phyloP scores from a whole-genome alignment of 2,113 vertebrate species.

The Thomomys bottae region DNA sequence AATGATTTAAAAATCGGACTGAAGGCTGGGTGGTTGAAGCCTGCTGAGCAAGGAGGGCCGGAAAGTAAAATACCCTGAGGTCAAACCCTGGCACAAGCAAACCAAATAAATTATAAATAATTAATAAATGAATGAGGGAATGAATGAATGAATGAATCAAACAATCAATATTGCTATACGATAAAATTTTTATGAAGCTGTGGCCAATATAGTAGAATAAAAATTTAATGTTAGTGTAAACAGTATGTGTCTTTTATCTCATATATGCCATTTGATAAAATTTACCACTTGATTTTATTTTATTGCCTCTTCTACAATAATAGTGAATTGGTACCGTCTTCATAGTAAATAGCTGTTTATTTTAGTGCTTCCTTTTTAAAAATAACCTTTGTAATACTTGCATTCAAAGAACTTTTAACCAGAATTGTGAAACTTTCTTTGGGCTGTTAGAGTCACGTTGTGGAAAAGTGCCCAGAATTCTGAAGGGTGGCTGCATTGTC shows the following conservation, averaged over 20 bases:
- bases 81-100: no score
- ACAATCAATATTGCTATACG: not conserved
- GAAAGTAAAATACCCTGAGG: no score
- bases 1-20: no score
- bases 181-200: not conserved
- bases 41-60: no score
- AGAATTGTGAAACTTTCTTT: not conserved
- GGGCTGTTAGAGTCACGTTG: not conserved
- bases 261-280: not conserved
- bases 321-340: not conserved
- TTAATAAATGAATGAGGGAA: no score
- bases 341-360: not conserved
- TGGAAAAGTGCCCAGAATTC: not conserved
- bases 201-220: not conserved
- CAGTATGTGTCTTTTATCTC: not conserved
- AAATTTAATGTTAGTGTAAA: not conserved
- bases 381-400: not conserved
- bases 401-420: not conserved
- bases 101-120: no score
- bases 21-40: no score
- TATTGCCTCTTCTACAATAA: not conserved
- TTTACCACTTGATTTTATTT: not conserved
- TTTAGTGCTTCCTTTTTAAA: not conserved
- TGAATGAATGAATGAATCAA: not conserved
- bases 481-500: not conserved